A percentile compares a stretch with the other conserved stretches of the same genome.
Evolutionary conservation across 2,113 vertebrate genomes (phyloP).

Genomic region (Hucho hucho): DNA sequence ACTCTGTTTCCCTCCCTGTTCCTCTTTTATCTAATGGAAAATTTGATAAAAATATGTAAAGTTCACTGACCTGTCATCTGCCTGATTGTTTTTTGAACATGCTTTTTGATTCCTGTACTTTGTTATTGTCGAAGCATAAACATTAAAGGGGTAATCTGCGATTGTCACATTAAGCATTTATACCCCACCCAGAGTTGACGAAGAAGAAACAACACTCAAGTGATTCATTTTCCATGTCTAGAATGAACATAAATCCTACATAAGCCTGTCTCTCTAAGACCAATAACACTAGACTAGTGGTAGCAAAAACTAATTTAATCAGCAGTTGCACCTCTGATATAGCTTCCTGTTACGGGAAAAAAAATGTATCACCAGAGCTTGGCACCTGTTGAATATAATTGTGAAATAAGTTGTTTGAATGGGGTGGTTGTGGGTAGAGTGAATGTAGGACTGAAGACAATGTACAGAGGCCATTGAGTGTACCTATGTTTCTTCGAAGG

Average conservation of each 20-base stretch:
- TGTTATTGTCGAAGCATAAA: conserved; percentile 3
- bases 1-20: background rate
- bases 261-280: conserved; percentile 20
- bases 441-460: background rate
- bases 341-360: background rate
- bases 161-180: conserved; percentile 7
- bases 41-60: background rate
- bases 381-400: too few relatives aligned
- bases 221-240: conserved; percentile 35
- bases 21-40: background rate
- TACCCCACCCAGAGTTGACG: conserved; percentile 30
- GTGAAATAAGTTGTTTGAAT: too few relatives aligned
- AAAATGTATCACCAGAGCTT: too few relatives aligned
- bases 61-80: background rate
- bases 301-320: background rate
- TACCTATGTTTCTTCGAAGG: too few relatives aligned
- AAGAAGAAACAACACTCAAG: conserved; percentile 22
- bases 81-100: background rate
- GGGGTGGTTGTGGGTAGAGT: background rate
- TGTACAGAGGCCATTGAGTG: too few relatives aligned
- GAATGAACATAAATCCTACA: conserved; percentile 35
- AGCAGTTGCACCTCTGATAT: background rate
- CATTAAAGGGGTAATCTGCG: conserved; percentile 31
- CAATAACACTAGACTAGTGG: background rate
- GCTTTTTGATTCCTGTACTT: conserved; percentile 28